phyloP scores from a whole-genome alignment of 1,140 invertebrate genomes.

The Venturia canescens region DNA sequence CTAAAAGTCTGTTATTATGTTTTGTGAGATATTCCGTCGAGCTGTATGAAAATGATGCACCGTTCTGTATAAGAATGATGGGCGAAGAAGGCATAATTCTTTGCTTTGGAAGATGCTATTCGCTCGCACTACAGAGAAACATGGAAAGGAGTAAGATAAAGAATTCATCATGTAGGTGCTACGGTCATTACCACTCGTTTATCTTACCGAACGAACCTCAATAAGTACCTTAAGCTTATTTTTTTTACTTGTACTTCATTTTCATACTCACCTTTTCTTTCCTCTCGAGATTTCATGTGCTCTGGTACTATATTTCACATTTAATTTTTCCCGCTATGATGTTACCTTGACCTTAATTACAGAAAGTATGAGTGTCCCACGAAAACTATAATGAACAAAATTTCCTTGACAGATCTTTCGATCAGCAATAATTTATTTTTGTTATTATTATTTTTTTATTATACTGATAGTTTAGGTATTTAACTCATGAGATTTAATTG shows the following conservation, averaged over 20 bases:
- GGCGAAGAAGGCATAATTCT: not conserved
- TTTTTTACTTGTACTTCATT: constrained; percentile 28
- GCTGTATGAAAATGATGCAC: too few species aligned
- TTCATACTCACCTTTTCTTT: constrained; percentile 27
- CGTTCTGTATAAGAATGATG: not conserved
- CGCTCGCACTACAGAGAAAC: not conserved
- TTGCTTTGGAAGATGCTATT: constrained; percentile 8
- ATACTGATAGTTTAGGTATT: too few species aligned
- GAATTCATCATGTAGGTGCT: constrained; percentile 61
- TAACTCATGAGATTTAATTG: too few species aligned
- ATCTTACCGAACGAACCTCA: constrained; percentile 66
- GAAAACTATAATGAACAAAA: too few species aligned
- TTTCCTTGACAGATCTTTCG: too few species aligned
- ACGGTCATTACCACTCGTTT: constrained; percentile 68
- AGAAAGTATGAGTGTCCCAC: too few species aligned
- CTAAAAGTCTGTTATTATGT: not conserved
- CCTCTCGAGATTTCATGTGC: constrained; percentile 30
- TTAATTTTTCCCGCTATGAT: constrained; percentile 22
- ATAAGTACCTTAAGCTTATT: constrained; percentile 59
- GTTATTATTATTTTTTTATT: too few species aligned
- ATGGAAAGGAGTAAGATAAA: constrained; percentile 28
- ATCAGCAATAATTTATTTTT: too few species aligned
- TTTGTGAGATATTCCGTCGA: not conserved
- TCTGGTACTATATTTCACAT: constrained; percentile 2
- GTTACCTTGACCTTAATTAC: not conserved